A percentile compares a stretch with the other conserved stretches of the same genome.
Evolutionary conservation across 2,888 invertebrate genomes (phyloP).

Genomic region (Andrena haemorrhoa): DNA sequence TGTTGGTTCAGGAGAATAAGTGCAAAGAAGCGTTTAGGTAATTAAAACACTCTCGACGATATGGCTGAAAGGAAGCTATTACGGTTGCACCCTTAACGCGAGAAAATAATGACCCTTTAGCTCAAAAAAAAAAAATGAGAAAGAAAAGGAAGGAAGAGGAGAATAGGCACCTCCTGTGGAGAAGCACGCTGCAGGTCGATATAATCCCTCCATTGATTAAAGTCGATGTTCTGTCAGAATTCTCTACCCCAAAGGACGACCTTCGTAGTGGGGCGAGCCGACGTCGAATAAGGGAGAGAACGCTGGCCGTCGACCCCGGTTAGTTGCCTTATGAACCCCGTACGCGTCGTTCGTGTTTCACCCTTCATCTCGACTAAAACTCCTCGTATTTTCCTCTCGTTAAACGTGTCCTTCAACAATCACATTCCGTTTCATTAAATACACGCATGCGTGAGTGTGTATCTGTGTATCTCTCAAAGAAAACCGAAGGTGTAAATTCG

Average conservation of each 20-base stretch:
- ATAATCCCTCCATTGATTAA: slow-evolving; percentile 70
- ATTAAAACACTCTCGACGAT: too few relatives aligned
- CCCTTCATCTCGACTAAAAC: slow-evolving; percentile 14
- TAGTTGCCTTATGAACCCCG: slow-evolving; percentile 67
- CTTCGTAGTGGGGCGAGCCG: slow-evolving; percentile 45
- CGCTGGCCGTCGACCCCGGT: slow-evolving; percentile 69
- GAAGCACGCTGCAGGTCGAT: slow-evolving; percentile 45
- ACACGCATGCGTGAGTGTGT: not conserved
- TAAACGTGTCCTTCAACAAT: not conserved
- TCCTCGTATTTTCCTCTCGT: not conserved
- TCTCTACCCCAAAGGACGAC: slow-evolving; percentile 58
- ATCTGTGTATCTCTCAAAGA: not conserved
- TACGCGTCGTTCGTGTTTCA: slow-evolving; percentile 39
- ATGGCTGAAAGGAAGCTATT: not conserved
- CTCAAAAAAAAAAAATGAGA: slow-evolving; percentile 3
- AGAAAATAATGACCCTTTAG: slow-evolving; percentile 40
- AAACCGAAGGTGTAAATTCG: slow-evolving; percentile 2
- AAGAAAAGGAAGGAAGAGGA: not conserved
- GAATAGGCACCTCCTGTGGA: slow-evolving; percentile 7
- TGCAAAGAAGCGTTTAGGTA: too few relatives aligned
- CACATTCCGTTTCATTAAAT: not conserved
- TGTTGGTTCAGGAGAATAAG: too few relatives aligned
- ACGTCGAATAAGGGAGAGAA: slow-evolving; percentile 54
- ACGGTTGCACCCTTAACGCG: slow-evolving; percentile 16
- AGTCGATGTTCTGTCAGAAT: slow-evolving; percentile 67